Evolutionary conservation across 1,140 invertebrate genomes (phyloP), one percentile per base, ranked within the genome.

Genomic region (Drosophila tani): DNA sequence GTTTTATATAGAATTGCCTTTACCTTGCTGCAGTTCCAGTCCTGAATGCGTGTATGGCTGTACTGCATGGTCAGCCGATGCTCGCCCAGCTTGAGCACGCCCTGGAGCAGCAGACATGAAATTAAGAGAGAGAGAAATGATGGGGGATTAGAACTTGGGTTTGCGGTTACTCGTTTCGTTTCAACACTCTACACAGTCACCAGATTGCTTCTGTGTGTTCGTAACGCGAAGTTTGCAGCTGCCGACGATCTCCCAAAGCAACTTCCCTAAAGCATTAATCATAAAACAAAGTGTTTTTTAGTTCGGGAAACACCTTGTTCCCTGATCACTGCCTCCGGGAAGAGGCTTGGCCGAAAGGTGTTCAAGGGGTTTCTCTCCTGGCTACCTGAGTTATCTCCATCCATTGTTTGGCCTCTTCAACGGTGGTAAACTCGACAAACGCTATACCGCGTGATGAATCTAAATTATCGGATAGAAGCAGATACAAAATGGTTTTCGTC

Each of bases 321-420:
- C 19, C 3, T 19, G n/a, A 19, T 49, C n/a, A 43, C 35, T 53
- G 67, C 67, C 21, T n/a, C 19, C 12, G n/a, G 40, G 21, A 65
- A 67, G 17, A 38, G 21, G 51, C 38, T n/a, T 38, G 51, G 32
- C 46, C 21, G n/a, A 68, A 51, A 21, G 45, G 29, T 56, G 29
- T 56, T 56, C 32, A 68, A 40, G n/a, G 45, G 62, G 45, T 40
- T 66, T 68, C 51, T 21, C 75, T 73, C 82, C 71, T 79, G 94
- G 94, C 93, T 96, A 98, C 97, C 96, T 98, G 96, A 95, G 97
- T 98, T 94, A 96, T 95, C 93, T 98, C 97, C 96, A 99, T 98
- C 97, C 97, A 98, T 87, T 95, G 95, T 93, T 95, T 95, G 83
- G 98, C 97, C 94, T 98, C 97, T 93, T 96, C 95, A 92, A 97